Conservation (phyloP, 2,888 invertebrate genomes). For the Muscina levida region DNA sequence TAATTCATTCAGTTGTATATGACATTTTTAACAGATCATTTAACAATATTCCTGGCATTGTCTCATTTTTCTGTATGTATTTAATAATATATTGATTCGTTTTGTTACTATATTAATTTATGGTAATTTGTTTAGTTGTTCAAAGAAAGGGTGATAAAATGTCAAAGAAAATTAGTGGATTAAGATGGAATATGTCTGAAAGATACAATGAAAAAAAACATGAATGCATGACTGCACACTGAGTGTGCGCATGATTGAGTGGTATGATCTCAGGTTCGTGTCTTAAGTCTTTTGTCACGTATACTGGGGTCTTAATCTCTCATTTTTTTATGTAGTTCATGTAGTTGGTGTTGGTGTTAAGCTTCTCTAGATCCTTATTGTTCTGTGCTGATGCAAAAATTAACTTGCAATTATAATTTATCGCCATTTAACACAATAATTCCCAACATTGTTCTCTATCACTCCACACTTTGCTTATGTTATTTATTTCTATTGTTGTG, state of each 20-base stretch:
- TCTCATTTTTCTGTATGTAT: constrained; percentile 13
- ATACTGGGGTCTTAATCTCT: constrained; percentile 24
- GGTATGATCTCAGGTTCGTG: too few relatives aligned
- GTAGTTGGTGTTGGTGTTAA: constrained; percentile 13
- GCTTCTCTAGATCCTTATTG: background rate
- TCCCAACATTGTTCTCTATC: too few relatives aligned
- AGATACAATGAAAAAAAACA: too few relatives aligned
- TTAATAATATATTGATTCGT: constrained; percentile 22
- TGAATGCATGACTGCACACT: too few relatives aligned
- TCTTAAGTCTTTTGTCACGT: constrained; percentile 58
- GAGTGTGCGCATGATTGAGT: too few relatives aligned
- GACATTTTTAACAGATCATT: constrained; percentile 48
- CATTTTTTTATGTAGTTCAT: constrained; percentile 15
- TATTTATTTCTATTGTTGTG: constrained; percentile 45
- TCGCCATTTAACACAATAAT: too few relatives aligned
- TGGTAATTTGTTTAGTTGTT: constrained; percentile 17
- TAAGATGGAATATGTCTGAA: background rate
- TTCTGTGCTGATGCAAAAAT: background rate
- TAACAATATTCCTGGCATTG: constrained; percentile 33
- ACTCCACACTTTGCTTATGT: too few relatives aligned
- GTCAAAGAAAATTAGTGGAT: constrained; percentile 4
- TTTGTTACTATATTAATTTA: constrained; percentile 29
- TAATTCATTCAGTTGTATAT: constrained; percentile 43
- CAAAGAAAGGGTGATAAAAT: background rate
- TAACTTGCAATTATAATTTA: constrained; percentile 17